Base-by-base conservation (phyloP, 2,888 invertebrate genomes). In the Epinotia brunnichana region DNA sequence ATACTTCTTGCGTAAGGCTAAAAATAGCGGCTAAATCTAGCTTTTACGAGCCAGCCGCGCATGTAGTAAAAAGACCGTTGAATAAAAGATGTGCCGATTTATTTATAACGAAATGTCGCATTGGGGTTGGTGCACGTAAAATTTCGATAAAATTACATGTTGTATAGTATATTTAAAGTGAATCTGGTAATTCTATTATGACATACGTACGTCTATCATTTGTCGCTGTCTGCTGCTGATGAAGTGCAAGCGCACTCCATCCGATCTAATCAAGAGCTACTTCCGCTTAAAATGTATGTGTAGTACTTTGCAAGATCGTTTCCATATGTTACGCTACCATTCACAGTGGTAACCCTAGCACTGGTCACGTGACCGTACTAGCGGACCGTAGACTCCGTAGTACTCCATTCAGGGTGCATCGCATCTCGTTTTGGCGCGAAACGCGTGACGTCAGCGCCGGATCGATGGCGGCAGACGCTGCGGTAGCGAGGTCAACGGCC, bases 381-480 rank as follows among this genome's bases (percentile, higher is more conserved):
- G 87, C 84, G 83, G 87, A 88, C 87, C 90, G 89, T 88, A 24
- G 21, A 35, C 35, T 9, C 35, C n/a, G 39, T 89, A 88, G 86
- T 83, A 85, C 84, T 87, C 90, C 90, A 92, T 90, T 91, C 91
- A 93, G 90, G 88, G 89, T 86, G 91, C 89, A 88, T 81, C 87
- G 85, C 82, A 90, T 86, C 87, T 90, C 86, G 88, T 92, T 93
- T 93, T 93, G 93, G 93, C 94, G 93, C 93, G 93, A 94, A 93
- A 89, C 87, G 48, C 86, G 88, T 92, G 93, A 92, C 93, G 93
- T 91, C 92, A 93, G 88, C 87, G 91, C 89, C 92, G 92, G 93
- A 93, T 94, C 94, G 94, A 94, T 94, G 92, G 89, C 90, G 90
- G 90, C 90, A 92, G 93, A 92, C 92, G 92, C 92, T 92, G 93